Conservation (phyloP, 2,113 vertebrate genomes). For the Zapus hudsonius region DNA sequence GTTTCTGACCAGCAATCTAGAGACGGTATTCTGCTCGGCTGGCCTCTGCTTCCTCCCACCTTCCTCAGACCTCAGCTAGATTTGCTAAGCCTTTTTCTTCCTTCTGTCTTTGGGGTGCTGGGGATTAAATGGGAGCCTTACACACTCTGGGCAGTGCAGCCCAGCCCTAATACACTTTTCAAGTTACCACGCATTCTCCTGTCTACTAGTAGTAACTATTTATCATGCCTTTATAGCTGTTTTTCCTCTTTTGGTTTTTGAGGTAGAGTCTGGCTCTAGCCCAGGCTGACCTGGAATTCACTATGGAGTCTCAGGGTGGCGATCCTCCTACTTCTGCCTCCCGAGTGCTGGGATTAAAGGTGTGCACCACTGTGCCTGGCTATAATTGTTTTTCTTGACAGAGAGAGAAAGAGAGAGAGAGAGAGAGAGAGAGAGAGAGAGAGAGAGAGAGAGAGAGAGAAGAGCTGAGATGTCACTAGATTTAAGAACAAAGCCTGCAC, state of each 20-base stretch:
- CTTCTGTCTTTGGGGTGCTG: not conserved
- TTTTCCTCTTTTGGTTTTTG: no score
- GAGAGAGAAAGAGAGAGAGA: not conserved
- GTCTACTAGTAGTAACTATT: not conserved
- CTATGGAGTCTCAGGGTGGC: no score
- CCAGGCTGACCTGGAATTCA: no score
- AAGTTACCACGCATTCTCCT: not conserved
- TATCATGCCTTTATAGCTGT: not conserved
- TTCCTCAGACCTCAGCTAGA: not conserved
- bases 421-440: no score
- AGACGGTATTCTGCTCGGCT: not conserved
- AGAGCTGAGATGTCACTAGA: not conserved
- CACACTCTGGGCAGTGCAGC: not conserved
- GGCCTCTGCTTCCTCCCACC: not conserved
- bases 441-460: not conserved
- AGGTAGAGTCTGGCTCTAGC: no score
- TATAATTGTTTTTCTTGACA: no score
- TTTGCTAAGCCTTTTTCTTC: not conserved
- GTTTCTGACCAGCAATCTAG: not conserved
- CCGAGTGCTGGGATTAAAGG: no score
- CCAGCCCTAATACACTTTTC: not conserved
- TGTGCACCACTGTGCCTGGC: no score
- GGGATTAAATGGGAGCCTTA: not conserved
- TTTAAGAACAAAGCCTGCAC: constrained; percentile 28
- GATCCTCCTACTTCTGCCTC: no score